A percentile compares a stretch with the other conserved stretches of the same genome.
phyloP scores from a whole-genome alignment of 2,113 vertebrate genomes.

The Chaetops frenatus region DNA sequence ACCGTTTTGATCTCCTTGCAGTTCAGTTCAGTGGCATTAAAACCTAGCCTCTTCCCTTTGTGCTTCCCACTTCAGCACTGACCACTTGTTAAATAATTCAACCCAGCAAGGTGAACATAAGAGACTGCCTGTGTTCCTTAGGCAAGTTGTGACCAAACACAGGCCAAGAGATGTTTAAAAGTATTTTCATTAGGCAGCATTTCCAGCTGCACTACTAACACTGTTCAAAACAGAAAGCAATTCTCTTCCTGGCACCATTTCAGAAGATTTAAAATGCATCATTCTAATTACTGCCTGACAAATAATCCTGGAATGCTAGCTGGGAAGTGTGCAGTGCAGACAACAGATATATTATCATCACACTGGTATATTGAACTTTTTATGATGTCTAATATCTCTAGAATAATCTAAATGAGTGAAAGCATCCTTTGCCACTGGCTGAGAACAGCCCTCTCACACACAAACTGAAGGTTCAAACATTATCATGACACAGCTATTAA shows the following conservation, averaged over 20 bases:
- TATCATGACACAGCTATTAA: not conserved
- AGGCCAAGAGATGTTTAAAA: conserved; percentile 57
- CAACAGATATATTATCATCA: conserved; percentile 43
- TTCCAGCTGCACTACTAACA: conserved; percentile 49
- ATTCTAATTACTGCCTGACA: conserved; percentile 64
- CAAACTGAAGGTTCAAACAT: not conserved
- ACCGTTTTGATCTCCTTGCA: not conserved
- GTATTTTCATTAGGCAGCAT: conserved; percentile 67
- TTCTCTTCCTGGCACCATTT: conserved; percentile 60
- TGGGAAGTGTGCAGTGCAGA: conserved; percentile 37
- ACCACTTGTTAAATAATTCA: not conserved
- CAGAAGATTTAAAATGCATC: conserved; percentile 50
- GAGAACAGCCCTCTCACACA: not conserved
- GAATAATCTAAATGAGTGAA: not conserved
- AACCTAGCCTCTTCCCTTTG: not conserved
- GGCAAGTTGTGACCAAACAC: conserved; percentile 24
- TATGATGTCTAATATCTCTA: conserved; percentile 40
- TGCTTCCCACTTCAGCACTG: not conserved
- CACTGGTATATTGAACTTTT: conserved; percentile 55
- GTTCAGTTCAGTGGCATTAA: not conserved
- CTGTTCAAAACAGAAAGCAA: conserved; percentile 49
- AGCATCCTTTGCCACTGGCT: not conserved
- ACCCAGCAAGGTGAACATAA: not conserved
- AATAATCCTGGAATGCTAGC: conserved; percentile 40
- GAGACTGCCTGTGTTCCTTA: not conserved